Evolutionary conservation across 2,888 invertebrate genomes (phyloP).

Genomic region (Eilema caniola): DNA sequence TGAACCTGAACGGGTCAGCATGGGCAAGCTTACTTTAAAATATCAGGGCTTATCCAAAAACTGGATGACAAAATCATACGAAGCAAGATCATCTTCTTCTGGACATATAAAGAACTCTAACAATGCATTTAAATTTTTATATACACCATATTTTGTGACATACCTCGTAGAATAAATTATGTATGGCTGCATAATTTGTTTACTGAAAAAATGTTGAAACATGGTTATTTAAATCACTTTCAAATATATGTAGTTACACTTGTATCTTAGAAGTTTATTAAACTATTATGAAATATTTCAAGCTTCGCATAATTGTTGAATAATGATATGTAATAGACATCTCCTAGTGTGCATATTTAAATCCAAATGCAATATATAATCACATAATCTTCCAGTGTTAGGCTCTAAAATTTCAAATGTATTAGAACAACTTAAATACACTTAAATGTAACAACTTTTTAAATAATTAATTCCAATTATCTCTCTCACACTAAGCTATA

Average conservation of each 20-base stretch:
- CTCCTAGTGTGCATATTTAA: slow-evolving; percentile 19
- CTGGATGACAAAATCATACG: too few relatives aligned
- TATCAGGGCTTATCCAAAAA: too few relatives aligned
- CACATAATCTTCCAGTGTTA: slow-evolving; percentile 79
- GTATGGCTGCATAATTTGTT: slow-evolving; percentile 72
- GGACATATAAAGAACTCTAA: too few relatives aligned
- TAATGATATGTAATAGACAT: not conserved
- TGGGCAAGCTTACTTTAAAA: too few relatives aligned
- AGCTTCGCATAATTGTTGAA: not conserved
- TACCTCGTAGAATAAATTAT: slow-evolving; percentile 41
- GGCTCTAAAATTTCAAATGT: slow-evolving; percentile 23
- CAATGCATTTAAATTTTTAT: too few relatives aligned
- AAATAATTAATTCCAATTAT: not conserved
- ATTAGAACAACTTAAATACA: not conserved
- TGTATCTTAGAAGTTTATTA: not conserved
- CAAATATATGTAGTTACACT: not conserved
- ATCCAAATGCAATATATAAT: slow-evolving; percentile 60
- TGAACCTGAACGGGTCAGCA: too few relatives aligned
- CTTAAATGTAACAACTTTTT: not conserved
- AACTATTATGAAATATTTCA: not conserved
- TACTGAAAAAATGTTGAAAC: slow-evolving; percentile 45
- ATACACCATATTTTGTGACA: not conserved
- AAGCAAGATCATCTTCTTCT: too few relatives aligned
- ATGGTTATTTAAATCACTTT: slow-evolving; percentile 51
- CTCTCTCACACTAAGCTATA: not conserved